Percentiles rank a stretch among this genome's conserved stretches.
phyloP scores from a whole-genome alignment of 2,113 vertebrate species.

The Papio anubis region DNA sequence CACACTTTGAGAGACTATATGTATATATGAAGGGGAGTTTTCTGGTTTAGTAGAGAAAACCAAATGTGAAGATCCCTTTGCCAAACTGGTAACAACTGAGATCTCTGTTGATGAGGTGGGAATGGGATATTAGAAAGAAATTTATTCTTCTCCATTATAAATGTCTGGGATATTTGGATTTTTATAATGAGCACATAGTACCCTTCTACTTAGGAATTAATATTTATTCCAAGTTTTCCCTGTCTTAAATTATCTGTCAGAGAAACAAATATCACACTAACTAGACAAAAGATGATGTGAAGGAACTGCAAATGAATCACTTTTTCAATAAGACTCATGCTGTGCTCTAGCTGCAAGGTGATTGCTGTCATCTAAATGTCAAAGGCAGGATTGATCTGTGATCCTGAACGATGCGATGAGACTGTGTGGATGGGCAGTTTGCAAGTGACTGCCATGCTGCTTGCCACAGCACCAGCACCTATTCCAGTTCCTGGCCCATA shows the following conservation, averaged over 20 bases:
- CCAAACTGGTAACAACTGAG: not conserved
- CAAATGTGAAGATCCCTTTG: rapidly evolving
- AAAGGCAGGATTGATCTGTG: not conserved
- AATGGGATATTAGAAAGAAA: not conserved
- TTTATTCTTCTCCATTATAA: not conserved
- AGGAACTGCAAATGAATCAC: not conserved
- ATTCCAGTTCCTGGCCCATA: not conserved
- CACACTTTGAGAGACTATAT: not conserved
- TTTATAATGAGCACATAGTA: not conserved
- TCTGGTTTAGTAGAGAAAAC: not conserved
- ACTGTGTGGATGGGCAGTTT: not conserved
- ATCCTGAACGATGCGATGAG: not conserved
- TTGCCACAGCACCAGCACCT: not conserved
- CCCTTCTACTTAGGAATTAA: conserved; percentile 31
- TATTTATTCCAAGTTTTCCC: conserved; percentile 10
- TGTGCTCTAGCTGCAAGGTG: not conserved
- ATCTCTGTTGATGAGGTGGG: not conserved
- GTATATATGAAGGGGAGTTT: too few relatives aligned
- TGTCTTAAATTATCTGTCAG: conserved; percentile 24
- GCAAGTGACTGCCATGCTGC: not conserved
- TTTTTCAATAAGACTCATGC: not conserved
- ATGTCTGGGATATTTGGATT: not conserved
- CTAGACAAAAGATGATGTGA: not conserved
- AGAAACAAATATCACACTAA: conserved; percentile 20
- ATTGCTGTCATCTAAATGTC: not conserved